Evolutionary conservation across 1,140 invertebrate genomes (phyloP).

Genomic region (Saxidomus purpurata): DNA sequence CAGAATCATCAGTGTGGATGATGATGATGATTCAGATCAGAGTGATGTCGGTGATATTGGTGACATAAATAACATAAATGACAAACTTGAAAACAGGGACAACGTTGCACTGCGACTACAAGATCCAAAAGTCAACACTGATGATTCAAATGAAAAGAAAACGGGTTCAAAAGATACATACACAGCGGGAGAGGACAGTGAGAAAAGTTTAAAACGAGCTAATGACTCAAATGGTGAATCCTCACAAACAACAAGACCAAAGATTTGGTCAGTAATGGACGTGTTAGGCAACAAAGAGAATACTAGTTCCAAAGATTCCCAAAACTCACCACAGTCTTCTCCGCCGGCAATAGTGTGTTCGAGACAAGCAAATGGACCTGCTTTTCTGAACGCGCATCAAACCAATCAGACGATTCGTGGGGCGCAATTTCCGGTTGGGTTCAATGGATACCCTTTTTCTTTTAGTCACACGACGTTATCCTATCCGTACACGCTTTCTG

Average conservation of each 20-base stretch:
- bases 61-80: slow-evolving; percentile 20
- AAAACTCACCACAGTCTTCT: slow-evolving; percentile 39
- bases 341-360: slow-evolving; percentile 61
- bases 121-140: background rate
- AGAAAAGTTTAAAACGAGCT: background rate
- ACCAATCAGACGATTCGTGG: slow-evolving; percentile 45
- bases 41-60: slow-evolving; percentile 47
- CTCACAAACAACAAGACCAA: slow-evolving; percentile 40
- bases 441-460: slow-evolving; percentile 73
- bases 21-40: slow-evolving; percentile 51
- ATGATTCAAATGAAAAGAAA: background rate
- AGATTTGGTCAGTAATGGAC: slow-evolving; percentile 66
- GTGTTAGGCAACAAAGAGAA: slow-evolving; percentile 56
- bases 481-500: slow-evolving; percentile 79
- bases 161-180: background rate
- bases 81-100: background rate
- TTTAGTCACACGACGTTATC: slow-evolving; percentile 78
- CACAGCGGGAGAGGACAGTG: background rate
- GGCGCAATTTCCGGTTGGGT: slow-evolving; percentile 51
- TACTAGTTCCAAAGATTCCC: slow-evolving; percentile 36
- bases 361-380: slow-evolving; percentile 51
- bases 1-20: slow-evolving; percentile 65
- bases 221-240: slow-evolving; percentile 8
- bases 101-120: background rate
- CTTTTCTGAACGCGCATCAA: slow-evolving; percentile 53